phyloP scores from a whole-genome alignment of 2,113 vertebrate species.

The Cheilinus undulatus region DNA sequence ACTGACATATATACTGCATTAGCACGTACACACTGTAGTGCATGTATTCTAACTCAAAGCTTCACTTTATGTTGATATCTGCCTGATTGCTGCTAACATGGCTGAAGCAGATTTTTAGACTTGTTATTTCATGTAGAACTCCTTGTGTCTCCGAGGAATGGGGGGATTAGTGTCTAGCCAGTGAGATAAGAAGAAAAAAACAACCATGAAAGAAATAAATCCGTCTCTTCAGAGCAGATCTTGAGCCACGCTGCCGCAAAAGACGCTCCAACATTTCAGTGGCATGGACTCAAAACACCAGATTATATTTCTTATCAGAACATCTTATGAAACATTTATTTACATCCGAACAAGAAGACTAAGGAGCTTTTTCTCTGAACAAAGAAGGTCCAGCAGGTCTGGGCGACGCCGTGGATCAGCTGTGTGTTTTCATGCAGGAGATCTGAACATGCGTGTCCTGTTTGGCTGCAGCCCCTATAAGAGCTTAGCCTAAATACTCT shows the following conservation, averaged over 20 bases:
- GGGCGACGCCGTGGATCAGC: conserved; percentile 4
- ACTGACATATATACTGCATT: not conserved
- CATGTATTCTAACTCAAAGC: not conserved
- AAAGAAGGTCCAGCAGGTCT: not conserved
- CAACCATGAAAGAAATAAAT: conserved; percentile 36
- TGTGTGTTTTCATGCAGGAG: conserved; percentile 27
- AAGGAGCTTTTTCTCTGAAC: not conserved
- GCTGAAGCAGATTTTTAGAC: not conserved
- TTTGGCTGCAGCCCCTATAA: conserved; percentile 66
- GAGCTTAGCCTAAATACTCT: conserved; percentile 81
- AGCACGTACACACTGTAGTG: not conserved
- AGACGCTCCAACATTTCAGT: not conserved
- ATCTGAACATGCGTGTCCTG: conserved; percentile 55
- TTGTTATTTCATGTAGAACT: conserved; percentile 26
- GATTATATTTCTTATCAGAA: conserved; percentile 6
- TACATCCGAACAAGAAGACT: not conserved
- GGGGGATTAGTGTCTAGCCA: conserved; percentile 39
- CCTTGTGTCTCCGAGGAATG: conserved; percentile 27
- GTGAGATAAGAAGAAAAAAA: conserved; percentile 25
- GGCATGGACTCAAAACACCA: conserved; percentile 15
- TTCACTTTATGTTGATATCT: too few species aligned
- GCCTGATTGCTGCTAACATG: not conserved
- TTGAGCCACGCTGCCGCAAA: conserved; percentile 18
- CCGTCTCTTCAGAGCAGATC: conserved; percentile 9
- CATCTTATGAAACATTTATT: not conserved